Evolutionary conservation across 2,113 vertebrate genomes (phyloP), one percentile per base, ranked within the genome.

Genomic region (Diadophis punctatus): DNA sequence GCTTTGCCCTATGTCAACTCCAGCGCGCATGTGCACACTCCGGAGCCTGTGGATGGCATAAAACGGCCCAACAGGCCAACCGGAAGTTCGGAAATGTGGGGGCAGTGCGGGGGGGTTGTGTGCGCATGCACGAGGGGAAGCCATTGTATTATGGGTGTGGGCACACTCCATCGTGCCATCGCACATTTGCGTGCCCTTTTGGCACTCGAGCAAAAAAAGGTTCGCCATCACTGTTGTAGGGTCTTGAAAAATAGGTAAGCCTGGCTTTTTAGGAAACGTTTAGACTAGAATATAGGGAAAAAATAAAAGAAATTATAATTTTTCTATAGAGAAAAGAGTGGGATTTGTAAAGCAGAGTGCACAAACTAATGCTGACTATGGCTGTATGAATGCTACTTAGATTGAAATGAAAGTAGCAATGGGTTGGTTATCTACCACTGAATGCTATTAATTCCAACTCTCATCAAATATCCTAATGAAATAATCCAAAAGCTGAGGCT

Each of bases 261-360:
- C 23, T 68, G 90, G 87, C 34, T 93, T 90, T 5, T 27, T 34
- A 18, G 90, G 58, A 12, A 86, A 95, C 93, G 90, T 20, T 34
- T 16, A 3, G 51, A 51, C 11, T 58, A 0, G 30, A n/a, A 16
- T 22, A 80, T 80, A 39, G n/a, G 39, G 51, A 10, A 11, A 1
- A 53, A n/a, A 93, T 93, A 91, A 56, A 43, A 18, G 63, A 84
- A 93, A 80, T 6, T 25, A 16, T 34, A 52, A 18, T 91, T 14
- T 8, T 11, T 18, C 74, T 9, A 0, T 90, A 86, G 30, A 80
- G 46, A 86, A 1, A 53, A 12, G 23, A 30, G n/a, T 39, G 16
- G 20, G 68, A 48, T 27, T 91, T 92, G 43, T 30, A 87, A 90
- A 22, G 1, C 93, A 91, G 51, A 9, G 20, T 94, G 53, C 2